A percentile compares a stretch with the other conserved stretches of the same genome.
Conservation (phyloP, 2,888 invertebrate genomes). For the Calliopum simillimum region DNA sequence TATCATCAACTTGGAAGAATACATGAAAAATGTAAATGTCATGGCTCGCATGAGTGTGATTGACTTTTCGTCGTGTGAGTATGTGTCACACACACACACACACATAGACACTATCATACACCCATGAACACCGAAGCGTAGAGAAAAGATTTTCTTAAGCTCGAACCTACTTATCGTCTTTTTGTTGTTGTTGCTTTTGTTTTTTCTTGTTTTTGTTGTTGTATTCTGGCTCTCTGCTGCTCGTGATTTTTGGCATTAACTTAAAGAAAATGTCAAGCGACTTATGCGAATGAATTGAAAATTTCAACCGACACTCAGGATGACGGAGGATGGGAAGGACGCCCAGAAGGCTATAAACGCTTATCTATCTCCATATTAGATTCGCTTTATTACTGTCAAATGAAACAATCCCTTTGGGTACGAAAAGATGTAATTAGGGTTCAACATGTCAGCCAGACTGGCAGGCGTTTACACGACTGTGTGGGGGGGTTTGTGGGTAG, state of each 20-base stretch:
- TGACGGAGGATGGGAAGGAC: neutral
- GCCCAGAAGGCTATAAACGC: constrained; percentile 14
- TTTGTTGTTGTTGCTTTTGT: neutral
- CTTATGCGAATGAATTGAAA: too few relatives aligned
- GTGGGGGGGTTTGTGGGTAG: neutral
- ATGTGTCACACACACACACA: neutral
- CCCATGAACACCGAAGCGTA: neutral
- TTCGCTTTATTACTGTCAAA: constrained; percentile 12
- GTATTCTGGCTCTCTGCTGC: constrained; percentile 1
- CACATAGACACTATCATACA: neutral
- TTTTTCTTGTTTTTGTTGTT: neutral
- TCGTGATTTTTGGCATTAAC: constrained; percentile 20
- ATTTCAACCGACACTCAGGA: too few relatives aligned
- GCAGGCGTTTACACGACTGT: neutral
- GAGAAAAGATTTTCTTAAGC: constrained; percentile 2
- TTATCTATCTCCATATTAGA: constrained; percentile 6
- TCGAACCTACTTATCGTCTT: too few relatives aligned
- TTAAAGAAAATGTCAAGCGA: neutral
- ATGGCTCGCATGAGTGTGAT: constrained; percentile 27
- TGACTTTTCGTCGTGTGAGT: constrained; percentile 38
- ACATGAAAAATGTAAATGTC: constrained; percentile 32
- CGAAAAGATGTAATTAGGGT: constrained; percentile 17
- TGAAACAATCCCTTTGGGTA: neutral
- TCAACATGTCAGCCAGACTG: neutral
- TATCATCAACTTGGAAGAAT: constrained; percentile 2